Conservation (phyloP, 2,888 invertebrate species). For the Belgica antarctica region DNA sequence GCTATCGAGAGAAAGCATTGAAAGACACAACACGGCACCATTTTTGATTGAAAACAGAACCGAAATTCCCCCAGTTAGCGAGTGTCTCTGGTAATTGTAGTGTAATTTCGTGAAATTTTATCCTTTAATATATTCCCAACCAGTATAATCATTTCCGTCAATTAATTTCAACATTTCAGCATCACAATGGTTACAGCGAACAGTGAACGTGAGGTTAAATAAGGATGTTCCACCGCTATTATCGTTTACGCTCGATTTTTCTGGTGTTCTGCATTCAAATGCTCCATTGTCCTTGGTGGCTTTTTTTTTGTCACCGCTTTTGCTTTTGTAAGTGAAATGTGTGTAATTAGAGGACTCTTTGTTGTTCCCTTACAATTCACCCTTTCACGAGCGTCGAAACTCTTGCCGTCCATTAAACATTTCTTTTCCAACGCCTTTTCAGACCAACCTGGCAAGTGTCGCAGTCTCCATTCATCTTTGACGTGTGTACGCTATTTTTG, state of each 20-base stretch:
- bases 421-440: not conserved
- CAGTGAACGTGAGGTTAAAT: not conserved
- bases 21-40: too few species aligned
- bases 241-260: too few species aligned
- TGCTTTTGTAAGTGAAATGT: not conserved
- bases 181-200: too few species aligned
- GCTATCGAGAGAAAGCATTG: too few species aligned
- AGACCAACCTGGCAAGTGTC: not conserved
- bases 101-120: conserved; percentile 29
- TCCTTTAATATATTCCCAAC: conserved; percentile 9
- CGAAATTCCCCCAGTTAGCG: not conserved
- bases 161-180: conserved; percentile 26
- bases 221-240: not conserved
- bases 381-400: too few species aligned
- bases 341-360: conserved; percentile 23
- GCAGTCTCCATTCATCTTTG: too few species aligned
- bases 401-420: conserved; percentile 6
- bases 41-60: not conserved
- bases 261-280: not conserved
- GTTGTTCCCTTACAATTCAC: not conserved
- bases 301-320: not conserved
- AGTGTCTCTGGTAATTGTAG: conserved; percentile 8
- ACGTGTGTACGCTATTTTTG: too few species aligned
- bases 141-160: conserved; percentile 40
- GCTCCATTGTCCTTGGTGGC: not conserved